A percentile compares a stretch with the other conserved stretches of the same genome.
These are phyloP conservation scores for Tenthredo amoena DNA, from an alignment of 2,888 invertebrate species.

Conservation along the genomic window DNA sequence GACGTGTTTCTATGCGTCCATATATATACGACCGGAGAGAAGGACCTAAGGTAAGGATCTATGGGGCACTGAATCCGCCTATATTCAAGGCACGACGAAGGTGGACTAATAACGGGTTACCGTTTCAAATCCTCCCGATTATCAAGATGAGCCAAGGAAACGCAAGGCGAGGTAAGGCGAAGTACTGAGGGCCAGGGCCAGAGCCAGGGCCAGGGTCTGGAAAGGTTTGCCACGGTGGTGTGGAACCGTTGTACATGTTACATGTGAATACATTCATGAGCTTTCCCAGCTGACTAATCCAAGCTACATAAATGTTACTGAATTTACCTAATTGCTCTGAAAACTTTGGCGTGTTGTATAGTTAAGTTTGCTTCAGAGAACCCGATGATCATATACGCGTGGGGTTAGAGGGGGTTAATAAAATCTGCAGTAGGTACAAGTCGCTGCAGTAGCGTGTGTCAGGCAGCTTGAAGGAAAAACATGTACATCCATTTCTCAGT, in stretches of 20 bases:
- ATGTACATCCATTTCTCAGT: neutral
- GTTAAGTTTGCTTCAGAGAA: slow-evolving; percentile 8
- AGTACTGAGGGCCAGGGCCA: neutral
- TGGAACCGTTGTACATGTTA: slow-evolving; percentile 36
- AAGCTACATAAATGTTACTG: slow-evolving; percentile 37
- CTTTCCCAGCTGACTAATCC: slow-evolving; percentile 53
- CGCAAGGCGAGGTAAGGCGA: neutral
- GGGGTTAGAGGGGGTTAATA: neutral
- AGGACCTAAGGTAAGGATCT: neutral
- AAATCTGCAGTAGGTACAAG: neutral
- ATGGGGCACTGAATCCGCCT: neutral
- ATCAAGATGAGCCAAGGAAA: slow-evolving; percentile 46
- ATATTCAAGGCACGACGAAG: slow-evolving; percentile 35
- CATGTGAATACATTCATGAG: slow-evolving; percentile 54
- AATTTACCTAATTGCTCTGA: slow-evolving; percentile 53
- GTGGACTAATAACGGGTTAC: slow-evolving; percentile 42
- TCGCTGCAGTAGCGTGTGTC: neutral
- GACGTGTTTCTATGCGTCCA: neutral
- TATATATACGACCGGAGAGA: neutral
- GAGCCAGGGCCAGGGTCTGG: neutral
- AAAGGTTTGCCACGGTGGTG: neutral
- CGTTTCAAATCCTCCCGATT: slow-evolving; percentile 49
- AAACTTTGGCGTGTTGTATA: slow-evolving; percentile 31
- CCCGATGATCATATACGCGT: neutral
- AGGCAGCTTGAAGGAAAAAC: neutral